Base-by-base conservation (phyloP, 2,888 invertebrate genomes). In the Pyralis farinalis region DNA sequence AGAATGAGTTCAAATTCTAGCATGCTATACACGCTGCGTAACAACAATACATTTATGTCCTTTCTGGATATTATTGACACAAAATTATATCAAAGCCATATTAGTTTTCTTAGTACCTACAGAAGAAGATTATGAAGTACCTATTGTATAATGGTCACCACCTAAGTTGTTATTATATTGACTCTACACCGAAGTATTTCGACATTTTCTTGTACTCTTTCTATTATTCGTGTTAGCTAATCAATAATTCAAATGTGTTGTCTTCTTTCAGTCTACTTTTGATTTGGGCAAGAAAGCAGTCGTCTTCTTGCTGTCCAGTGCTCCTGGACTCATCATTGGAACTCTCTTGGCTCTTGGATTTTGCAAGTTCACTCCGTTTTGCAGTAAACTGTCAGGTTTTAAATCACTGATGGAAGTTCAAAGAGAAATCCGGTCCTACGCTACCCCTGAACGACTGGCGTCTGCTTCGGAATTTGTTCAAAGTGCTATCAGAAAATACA, bases 311-410 rank as follows among this genome's bases (percentile, higher is more conserved):
- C 5, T 70, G 12, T 43, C 39, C 5, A 63, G 62, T 3, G 43
- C 48, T 12, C 54, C 63, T 9, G 57, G 64, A 1, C 40, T 71
- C 0, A 12, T 61, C 1, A 40, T 64, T 3, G 71, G 72, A 0
- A 50, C 80, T 1, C 46, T 83, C 6, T 64, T 89, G 9, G 90
- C 87, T 0, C 76, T 90, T 1, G 78, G 87, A 1, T 52, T 92
- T 1, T 92, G 91, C 68, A 86, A 89, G 11, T 66, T 91, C 27
- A 91, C 92, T 0, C 83, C 91, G 0, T 44, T 92, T 21, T 92
- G 91, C 56, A 76, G 74, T 11, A 82, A 90, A 42, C 68, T 78
- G 1, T 84, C 89, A 44, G 58, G 66, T 12, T 76, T 84, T 8
- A 63, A 83, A 11, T 58, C 63, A 1, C 29, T 64, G 1, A 37